Evolutionary conservation across 1,140 invertebrate species (phyloP).

Genomic region (Phymorhynchus buccinoides): DNA sequence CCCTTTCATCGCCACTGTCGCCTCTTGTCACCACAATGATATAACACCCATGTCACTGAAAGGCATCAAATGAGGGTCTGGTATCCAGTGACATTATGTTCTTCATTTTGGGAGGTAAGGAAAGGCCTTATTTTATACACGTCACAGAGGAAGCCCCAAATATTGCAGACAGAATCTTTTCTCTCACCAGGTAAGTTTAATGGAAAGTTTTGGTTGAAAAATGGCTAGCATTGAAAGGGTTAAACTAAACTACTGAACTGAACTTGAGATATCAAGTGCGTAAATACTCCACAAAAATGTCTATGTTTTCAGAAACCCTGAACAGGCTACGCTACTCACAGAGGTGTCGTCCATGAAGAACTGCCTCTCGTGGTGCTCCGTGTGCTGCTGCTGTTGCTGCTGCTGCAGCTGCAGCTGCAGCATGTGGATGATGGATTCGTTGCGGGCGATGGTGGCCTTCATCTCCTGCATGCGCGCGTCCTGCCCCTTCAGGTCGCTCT

Average conservation of each 20-base stretch:
- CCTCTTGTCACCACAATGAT: no score
- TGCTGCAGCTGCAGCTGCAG: slow-evolving; percentile 64
- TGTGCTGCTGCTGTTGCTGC: slow-evolving; percentile 51
- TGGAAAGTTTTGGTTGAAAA: no score
- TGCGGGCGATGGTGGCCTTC: slow-evolving; percentile 62
- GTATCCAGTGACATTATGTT: no score
- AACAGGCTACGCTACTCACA: slow-evolving; percentile 20
- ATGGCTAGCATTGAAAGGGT: no score
- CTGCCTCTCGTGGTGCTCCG: slow-evolving; percentile 29
- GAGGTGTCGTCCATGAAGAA: slow-evolving; percentile 34
- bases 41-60: no score
- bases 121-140: no score
- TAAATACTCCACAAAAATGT: not conserved
- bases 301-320: not conserved
- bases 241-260: not conserved
- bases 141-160: no score
- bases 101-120: no score
- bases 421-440: slow-evolving; percentile 67
- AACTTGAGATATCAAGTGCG: not conserved
- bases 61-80: no score
- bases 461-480: slow-evolving; percentile 63
- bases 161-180: no score
- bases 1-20: not conserved
- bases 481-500: slow-evolving; percentile 56
- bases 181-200: no score